Conservation (phyloP, 2,113 vertebrate genomes). For the Eretmochelys imbricata region DNA sequence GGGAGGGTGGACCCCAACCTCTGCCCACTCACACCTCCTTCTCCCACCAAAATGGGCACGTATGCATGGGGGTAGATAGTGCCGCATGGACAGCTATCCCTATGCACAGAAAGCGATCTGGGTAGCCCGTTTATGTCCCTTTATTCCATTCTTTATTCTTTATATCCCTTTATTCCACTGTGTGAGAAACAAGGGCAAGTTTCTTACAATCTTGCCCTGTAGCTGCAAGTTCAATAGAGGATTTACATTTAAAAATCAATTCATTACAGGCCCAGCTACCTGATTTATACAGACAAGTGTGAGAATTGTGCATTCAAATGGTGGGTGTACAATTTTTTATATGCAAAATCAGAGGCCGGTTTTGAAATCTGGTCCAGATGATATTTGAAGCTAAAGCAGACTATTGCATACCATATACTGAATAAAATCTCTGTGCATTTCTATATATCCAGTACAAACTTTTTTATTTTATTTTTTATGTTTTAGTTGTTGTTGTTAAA, state of each 20-base stretch:
- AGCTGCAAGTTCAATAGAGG: not conserved
- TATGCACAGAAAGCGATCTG: rapidly evolving
- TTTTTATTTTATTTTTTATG: not conserved
- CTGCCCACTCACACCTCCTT: slow-evolving; percentile 47
- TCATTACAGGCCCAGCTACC: not conserved
- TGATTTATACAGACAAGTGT: not conserved
- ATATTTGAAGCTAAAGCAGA: not conserved
- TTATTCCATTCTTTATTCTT: too few relatives aligned
- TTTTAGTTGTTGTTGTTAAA: not conserved
- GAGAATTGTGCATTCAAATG: not conserved
- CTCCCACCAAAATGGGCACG: not conserved
- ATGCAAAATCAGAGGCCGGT: not conserved
- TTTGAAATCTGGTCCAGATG: not conserved
- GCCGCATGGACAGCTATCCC: slow-evolving; percentile 5
- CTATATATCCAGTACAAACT: not conserved
- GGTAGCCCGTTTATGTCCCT: not conserved
- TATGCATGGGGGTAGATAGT: not conserved
- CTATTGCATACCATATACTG: not conserved
- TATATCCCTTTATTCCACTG: too few relatives aligned
- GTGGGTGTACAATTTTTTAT: not conserved
- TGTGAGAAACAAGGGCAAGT: not conserved
- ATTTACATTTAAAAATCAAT: not conserved
- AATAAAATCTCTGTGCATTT: not conserved
- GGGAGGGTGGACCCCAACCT: slow-evolving; percentile 41
- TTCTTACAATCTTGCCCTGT: not conserved